Percentiles rank a stretch among this genome's conserved stretches.
These are phyloP conservation scores for Galleria mellonella DNA, from an alignment of 1,140 invertebrate species.

Conservation along the genomic window DNA sequence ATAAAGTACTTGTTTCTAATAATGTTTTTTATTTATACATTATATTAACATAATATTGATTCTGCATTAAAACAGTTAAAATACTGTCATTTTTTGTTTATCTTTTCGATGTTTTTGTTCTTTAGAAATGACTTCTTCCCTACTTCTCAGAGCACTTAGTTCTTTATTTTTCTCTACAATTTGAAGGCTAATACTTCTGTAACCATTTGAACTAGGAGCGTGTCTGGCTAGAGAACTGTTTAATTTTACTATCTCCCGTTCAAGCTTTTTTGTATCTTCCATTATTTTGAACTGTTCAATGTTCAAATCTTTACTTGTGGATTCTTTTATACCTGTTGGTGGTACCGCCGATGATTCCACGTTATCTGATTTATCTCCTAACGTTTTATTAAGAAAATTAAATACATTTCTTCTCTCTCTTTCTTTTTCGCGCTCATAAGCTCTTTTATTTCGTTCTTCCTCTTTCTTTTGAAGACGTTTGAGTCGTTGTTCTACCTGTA, in stretches of 20 bases:
- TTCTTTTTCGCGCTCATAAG: constrained; percentile 77
- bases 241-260: constrained; percentile 80
- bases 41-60: neutral
- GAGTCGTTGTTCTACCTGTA: constrained; percentile 82
- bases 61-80: constrained; percentile 27
- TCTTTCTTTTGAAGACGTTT: constrained; percentile 79
- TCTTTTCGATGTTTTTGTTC: constrained; percentile 83
- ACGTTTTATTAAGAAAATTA: constrained; percentile 86
- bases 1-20: constrained; percentile 4
- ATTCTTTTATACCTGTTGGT: constrained; percentile 72
- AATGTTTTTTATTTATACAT: neutral
- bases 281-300: constrained; percentile 83
- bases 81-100: constrained; percentile 64
- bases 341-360: constrained; percentile 19
- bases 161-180: constrained; percentile 78
- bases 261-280: constrained; percentile 81
- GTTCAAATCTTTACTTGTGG: constrained; percentile 81
- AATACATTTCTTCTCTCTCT: constrained; percentile 81
- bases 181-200: constrained; percentile 77
- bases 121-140: constrained; percentile 78
- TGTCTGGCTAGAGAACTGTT: constrained; percentile 79
- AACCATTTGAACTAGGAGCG: constrained; percentile 70
- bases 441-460: constrained; percentile 76
- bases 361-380: constrained; percentile 57
- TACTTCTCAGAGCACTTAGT: constrained; percentile 75